These are phyloP conservation scores for Silurus glanis DNA, from an alignment of 2,113 vertebrate species.

Conservation along the genomic window DNA sequence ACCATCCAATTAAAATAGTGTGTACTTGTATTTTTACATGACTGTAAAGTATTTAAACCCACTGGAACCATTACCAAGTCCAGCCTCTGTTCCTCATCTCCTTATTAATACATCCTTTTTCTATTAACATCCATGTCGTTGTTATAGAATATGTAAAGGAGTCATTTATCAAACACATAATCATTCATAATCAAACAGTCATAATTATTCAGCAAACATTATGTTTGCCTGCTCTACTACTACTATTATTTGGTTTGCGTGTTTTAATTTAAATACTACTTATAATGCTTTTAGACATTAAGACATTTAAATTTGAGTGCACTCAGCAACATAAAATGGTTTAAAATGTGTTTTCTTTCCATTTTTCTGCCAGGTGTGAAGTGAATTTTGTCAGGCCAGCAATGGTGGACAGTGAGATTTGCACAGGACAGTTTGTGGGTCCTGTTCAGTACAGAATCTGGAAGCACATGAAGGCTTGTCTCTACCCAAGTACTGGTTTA, in stretches of 20 bases:
- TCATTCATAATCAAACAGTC: no score
- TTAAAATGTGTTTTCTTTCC: background rate
- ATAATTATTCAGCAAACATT: no score
- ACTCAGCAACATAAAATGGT: background rate
- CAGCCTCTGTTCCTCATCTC: background rate
- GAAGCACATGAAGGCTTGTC: conserved; percentile 75
- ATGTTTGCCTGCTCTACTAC: background rate
- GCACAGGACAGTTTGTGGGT: conserved; percentile 69
- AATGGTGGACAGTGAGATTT: conserved; percentile 64
- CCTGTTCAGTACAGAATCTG: conserved; percentile 77
- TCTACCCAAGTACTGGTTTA: conserved; percentile 70
- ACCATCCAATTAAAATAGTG: no score
- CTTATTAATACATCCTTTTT: background rate
- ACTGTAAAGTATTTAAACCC: background rate
- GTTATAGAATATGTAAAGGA: background rate
- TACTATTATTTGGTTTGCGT: background rate
- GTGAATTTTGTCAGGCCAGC: conserved; percentile 66
- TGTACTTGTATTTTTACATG: no score
- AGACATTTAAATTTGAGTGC: background rate
- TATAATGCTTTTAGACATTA: background rate
- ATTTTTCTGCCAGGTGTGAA: conserved; percentile 62
- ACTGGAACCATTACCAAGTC: background rate
- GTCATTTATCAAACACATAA: no score
- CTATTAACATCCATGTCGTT: background rate
- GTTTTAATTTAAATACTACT: background rate